Base-by-base conservation (phyloP, 2,113 vertebrate genomes). In the Hemichromis elongatus region DNA sequence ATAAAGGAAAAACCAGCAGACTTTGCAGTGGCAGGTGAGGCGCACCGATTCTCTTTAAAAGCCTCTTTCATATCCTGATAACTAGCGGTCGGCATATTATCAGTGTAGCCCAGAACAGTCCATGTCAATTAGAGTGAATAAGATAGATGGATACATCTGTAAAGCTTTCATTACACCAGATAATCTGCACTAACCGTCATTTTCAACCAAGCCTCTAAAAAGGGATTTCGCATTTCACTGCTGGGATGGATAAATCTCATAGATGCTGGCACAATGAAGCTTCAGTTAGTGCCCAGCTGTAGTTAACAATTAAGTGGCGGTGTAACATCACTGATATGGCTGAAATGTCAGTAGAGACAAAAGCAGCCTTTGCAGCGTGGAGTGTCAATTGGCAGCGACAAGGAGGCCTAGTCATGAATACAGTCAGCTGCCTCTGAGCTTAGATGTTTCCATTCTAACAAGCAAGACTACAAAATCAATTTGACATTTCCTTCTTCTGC, bases 141-240 rank as follows among this genome's bases (percentile, higher is more conserved):
- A 88, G 87, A 93, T 88, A 82, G 87, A 89, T 82, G 87, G 87
- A 91, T 90, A 85, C 89, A 89, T 88, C 33, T 90, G 83, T 73
- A 88, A 90, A 75, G 70, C 90, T 83, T 86, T 91, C 83, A 86
- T 92, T 85, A 77, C 45, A 83, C 52, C 83, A 86, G 86, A 90
- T 91, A 85, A 91, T 92, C 81, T 83, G 35, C 79, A 56, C 61
- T 91, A 85, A 93, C 79, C 4, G 24, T 86, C 59, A 37, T 30
- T 88, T 57, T 61, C 56, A 77, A 86, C 59, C 79, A 82, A 81
- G 54, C 28, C 30, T 55, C 77, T 53, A 53, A 82, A 82, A 85
- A 30, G 61, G 81, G 77, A 83, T 88, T 91, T 90, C 66, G 70
- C 53, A 45, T 88, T 79, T 87, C 83, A 90, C 83, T 91, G 63